A percentile compares a stretch with the other conserved stretches of the same genome.
phyloP scores from a whole-genome alignment of 1,140 invertebrate genomes.

The Whitmania pigra region DNA sequence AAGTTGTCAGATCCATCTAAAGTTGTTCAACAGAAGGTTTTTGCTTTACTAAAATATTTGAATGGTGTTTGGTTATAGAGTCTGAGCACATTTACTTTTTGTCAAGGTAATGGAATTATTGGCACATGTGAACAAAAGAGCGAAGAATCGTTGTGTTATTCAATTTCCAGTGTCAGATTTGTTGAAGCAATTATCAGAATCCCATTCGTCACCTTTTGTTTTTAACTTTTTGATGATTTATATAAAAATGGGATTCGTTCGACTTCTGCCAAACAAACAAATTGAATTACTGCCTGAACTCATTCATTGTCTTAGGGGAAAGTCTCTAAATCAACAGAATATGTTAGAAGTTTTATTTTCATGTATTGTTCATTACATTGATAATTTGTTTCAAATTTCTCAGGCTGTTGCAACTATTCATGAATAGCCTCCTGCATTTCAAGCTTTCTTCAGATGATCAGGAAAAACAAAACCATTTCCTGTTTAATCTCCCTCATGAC shows the following conservation, averaged over 20 bases:
- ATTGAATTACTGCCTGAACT: conserved; percentile 60
- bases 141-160: conserved; percentile 68
- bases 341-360: conserved; percentile 47
- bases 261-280: conserved; percentile 62
- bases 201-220: conserved; percentile 63
- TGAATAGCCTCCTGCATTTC: conserved; percentile 45
- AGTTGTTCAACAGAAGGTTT: conserved; percentile 65
- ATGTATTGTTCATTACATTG: conserved; percentile 9
- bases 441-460: conserved; percentile 54
- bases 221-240: conserved; percentile 61
- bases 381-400: conserved; percentile 27
- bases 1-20: conserved; percentile 74
- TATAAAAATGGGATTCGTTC: conserved; percentile 76
- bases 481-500: conserved; percentile 53
- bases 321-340: conserved; percentile 71
- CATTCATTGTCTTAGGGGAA: conserved; percentile 63
- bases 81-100: not conserved
- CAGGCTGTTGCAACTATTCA: too few species aligned
- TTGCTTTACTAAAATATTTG: conserved; percentile 15
- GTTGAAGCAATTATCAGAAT: conserved; percentile 65
- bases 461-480: conserved; percentile 51
- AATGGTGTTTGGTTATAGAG: not conserved
- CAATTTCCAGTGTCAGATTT: conserved; percentile 74
- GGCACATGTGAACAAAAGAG: conserved; percentile 75
- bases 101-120: conserved; percentile 75